Conservation (phyloP, 2,113 vertebrate species). For the Rattus norvegicus region DNA sequence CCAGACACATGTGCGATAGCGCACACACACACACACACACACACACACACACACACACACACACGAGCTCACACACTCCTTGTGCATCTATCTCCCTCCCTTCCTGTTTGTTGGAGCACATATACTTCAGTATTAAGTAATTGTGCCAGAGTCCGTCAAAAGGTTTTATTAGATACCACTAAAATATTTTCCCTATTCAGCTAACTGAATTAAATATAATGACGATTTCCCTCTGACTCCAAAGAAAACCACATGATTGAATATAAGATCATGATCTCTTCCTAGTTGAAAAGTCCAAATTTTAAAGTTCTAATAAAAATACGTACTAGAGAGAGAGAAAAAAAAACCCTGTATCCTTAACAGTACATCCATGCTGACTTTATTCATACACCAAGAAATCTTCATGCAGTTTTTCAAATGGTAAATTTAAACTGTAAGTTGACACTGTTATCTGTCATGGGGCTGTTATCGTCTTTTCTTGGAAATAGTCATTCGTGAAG, state of each 20-base stretch:
- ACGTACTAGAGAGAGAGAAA: neutral
- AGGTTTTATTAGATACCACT: neutral
- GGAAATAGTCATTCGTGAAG: neutral
- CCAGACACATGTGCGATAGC: rapidly evolving
- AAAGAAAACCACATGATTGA: neutral
- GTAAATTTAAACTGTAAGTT: neutral
- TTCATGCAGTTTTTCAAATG: neutral
- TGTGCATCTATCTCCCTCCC: neutral
- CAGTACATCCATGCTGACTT: neutral
- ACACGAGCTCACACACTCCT: neutral
- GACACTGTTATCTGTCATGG: neutral
- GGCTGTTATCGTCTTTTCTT: neutral
- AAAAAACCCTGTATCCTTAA: neutral
- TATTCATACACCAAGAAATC: neutral
- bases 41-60: neutral
- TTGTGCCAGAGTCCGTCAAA: neutral
- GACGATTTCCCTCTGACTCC: slow-evolving; percentile 1
- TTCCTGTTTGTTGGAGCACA: neutral
- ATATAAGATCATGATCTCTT: neutral
- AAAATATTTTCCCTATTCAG: neutral
- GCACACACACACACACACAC: neutral
- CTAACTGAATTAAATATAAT: slow-evolving; percentile 23
- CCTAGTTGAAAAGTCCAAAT: neutral
- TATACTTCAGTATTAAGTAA: neutral
- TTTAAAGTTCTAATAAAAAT: slow-evolving; percentile 48